These are phyloP conservation scores for Melangyna quadrimaculata DNA, from an alignment of 2,888 invertebrate species.

Conservation along the genomic window DNA sequence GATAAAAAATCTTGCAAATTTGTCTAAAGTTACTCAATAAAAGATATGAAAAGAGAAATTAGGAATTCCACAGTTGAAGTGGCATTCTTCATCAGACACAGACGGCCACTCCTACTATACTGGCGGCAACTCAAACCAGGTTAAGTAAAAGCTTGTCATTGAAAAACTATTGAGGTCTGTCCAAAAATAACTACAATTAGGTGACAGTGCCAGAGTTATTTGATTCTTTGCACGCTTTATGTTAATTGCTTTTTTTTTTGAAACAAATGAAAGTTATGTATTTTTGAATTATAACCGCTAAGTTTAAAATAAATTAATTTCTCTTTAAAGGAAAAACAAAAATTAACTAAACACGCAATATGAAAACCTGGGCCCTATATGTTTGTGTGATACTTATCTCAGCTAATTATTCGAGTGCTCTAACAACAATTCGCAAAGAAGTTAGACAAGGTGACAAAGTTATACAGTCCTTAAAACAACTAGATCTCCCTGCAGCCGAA, in stretches of 20 bases:
- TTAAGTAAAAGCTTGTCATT: constrained; percentile 18
- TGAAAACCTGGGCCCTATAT: constrained; percentile 38
- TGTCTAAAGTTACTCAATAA: neutral
- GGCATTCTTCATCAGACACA: neutral
- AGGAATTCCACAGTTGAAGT: neutral
- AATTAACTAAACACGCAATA: constrained; percentile 15
- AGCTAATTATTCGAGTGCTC: constrained; percentile 20
- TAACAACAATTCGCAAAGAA: constrained; percentile 51
- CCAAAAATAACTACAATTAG: neutral
- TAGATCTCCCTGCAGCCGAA: constrained; percentile 78
- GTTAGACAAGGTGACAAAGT: constrained; percentile 76
- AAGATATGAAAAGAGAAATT: constrained; percentile 11
- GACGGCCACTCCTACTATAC: constrained; percentile 13
- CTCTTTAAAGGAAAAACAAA: constrained; percentile 14
- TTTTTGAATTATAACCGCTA: neutral
- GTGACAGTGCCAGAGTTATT: neutral
- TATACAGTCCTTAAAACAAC: constrained; percentile 78
- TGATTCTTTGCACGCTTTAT: constrained; percentile 8
- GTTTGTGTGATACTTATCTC: constrained; percentile 31
- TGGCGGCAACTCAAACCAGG: neutral
- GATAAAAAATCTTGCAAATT: neutral
- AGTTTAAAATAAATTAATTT: neutral
- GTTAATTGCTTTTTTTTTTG: neutral
- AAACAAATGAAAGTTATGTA: constrained; percentile 18
- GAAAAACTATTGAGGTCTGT: constrained; percentile 6